Percentiles rank a stretch among this genome's conserved stretches.
These are phyloP conservation scores for Bradypodion ventrale DNA, from an alignment of 2,797 vertebrate species.

Conservation along the genomic window DNA sequence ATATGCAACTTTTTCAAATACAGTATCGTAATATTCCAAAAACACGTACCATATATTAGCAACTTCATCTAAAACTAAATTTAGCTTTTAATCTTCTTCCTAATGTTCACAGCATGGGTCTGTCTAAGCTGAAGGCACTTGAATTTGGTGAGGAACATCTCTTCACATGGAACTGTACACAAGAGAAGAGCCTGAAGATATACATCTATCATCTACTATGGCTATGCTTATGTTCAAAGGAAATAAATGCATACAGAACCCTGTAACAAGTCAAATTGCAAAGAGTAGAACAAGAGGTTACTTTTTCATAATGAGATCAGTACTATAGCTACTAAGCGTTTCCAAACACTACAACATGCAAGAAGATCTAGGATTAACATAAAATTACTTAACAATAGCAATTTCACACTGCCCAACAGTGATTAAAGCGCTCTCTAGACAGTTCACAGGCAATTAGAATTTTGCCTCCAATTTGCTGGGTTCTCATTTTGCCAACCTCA, in stretches of 20 bases:
- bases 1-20: neutral
- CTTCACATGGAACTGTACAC: neutral
- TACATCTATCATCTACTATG: neutral
- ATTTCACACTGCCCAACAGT: too few relatives aligned
- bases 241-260: neutral
- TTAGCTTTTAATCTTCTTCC: conserved; percentile 1
- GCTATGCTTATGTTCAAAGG: neutral
- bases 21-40: neutral
- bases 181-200: neutral
- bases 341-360: neutral
- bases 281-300: conserved; percentile 12
- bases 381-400: conserved; percentile 15
- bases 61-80: neutral
- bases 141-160: neutral
- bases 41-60: neutral
- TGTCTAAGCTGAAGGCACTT: neutral
- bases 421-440: too few relatives aligned
- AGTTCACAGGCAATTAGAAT: too few relatives aligned
- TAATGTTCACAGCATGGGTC: neutral
- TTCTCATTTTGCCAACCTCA: too few relatives aligned
- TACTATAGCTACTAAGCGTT: neutral
- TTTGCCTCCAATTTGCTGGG: too few relatives aligned
- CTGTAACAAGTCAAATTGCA: accelerated
- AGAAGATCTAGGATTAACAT: neutral
- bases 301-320: neutral